These are phyloP conservation scores for Zoroaster sp. DNA, from an alignment of 53 echinoderm and acorn worm genomes.

Conservation along the genomic window DNA sequence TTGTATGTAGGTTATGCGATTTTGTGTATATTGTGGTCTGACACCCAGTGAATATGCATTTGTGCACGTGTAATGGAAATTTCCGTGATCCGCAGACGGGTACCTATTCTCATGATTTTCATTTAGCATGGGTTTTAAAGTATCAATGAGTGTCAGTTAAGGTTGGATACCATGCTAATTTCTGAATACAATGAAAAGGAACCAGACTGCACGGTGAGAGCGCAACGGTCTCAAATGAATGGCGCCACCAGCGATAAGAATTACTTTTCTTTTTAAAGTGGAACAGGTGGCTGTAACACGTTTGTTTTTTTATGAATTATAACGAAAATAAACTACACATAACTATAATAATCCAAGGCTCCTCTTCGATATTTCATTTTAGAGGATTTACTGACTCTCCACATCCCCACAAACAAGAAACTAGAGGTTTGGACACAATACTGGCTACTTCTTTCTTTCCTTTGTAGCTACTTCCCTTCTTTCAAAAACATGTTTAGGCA, in stretches of 20 bases:
- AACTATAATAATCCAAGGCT: background rate
- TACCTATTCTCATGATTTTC: background rate
- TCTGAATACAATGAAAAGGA: constrained; percentile 44
- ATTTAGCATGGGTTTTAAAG: no score
- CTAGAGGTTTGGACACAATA: no score
- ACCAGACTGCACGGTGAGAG: constrained; percentile 18
- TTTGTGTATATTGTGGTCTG: constrained; percentile 5
- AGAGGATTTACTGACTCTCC: no score
- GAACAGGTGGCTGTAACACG: background rate
- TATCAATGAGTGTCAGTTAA: background rate
- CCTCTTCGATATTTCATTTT: no score
- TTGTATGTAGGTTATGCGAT: background rate
- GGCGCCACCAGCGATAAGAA: constrained; percentile 18
- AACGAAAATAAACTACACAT: background rate
- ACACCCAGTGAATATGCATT: background rate
- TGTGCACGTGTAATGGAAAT: constrained; percentile 30
- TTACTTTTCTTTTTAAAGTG: no score
- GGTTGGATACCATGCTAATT: background rate
- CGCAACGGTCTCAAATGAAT: constrained; percentile 9
- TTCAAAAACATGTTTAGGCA: no score
- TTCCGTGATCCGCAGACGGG: constrained; percentile 11
- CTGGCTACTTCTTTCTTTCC: no score
- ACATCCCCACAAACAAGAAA: no score
- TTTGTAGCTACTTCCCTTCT: no score
- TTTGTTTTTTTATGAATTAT: background rate